phyloP scores from a whole-genome alignment of 2,113 vertebrate species.

The Hucho hucho region DNA sequence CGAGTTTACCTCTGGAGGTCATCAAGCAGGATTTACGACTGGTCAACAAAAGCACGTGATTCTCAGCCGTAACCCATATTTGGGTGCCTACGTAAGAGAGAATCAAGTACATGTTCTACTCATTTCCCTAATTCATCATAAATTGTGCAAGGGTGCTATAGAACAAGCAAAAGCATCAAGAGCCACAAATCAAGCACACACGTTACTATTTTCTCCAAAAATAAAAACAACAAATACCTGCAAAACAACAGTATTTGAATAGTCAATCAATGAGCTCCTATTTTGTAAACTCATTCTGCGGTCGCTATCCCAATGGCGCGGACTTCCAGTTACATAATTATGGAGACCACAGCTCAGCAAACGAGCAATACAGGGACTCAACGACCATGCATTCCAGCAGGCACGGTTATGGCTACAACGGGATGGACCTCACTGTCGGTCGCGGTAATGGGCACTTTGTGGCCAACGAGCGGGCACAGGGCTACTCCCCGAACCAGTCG shows the following conservation, averaged over 20 bases:
- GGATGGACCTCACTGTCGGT: slow-evolving; percentile 97
- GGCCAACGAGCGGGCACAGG: slow-evolving; percentile 85
- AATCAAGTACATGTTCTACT: slow-evolving; percentile 99
- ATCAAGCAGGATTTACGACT: slow-evolving; percentile 99
- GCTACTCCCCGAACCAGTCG: slow-evolving; percentile 84
- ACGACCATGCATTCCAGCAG: slow-evolving; percentile 96
- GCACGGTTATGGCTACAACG: slow-evolving; percentile 98
- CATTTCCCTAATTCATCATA: slow-evolving; percentile 99
- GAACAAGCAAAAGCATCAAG: slow-evolving; percentile 97
- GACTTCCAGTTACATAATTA: slow-evolving; percentile 99
- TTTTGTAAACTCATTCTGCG: slow-evolving; percentile 99
- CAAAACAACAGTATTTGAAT: slow-evolving; percentile 75
- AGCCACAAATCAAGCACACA: slow-evolving; percentile 99
- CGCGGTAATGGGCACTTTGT: slow-evolving; percentile 91
- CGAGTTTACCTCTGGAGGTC: slow-evolving; percentile 99
- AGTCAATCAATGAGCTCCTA: slow-evolving; percentile 99
- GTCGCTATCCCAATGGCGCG: slow-evolving; percentile 99
- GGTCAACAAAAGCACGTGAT: slow-evolving; percentile 99
- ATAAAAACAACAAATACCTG: slow-evolving; percentile 64
- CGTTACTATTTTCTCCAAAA: slow-evolving; percentile 73
- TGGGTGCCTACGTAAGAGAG: slow-evolving; percentile 99
- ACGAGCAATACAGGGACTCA: slow-evolving; percentile 97
- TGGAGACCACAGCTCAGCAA: slow-evolving; percentile 95
- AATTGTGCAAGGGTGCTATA: slow-evolving; percentile 99
- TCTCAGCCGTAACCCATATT: slow-evolving; percentile 98